Base-by-base conservation (phyloP, 2,888 invertebrate species). In the Pyrrhosoma nymphula region DNA sequence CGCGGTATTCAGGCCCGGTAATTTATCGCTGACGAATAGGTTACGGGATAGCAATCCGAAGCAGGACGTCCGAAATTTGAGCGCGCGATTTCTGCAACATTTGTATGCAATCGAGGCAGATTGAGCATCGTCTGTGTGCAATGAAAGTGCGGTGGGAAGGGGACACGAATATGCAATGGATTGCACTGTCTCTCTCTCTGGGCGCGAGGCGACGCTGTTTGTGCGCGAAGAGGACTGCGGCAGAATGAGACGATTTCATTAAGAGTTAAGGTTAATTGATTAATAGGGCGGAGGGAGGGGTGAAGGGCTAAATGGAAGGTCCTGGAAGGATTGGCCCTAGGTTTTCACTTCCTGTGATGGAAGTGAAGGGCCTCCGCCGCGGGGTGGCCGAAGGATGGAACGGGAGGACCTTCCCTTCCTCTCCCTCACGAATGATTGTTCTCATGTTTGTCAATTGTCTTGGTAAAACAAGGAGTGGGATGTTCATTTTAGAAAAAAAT, bases 21-120 rank as follows among this genome's bases (percentile, higher is more conserved):
- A 82, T 82, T 82, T 82, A 82, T 82, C 82, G 82, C 82, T 10
- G 35, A 82, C 30, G 82, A 82, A 82, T 82, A 82, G 35, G 30
- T 35, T 35, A 30, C 30, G 35, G 82, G 35, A 35, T 30, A 35
- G 16, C 82, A 35, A 82, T 82, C 82, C 82, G 18, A 35, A 18
- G 82, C 35, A 16, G 82, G 35, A 18, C 82, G 82, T 82, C 82
- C 35, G 82, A 35, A 82, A 82, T 82, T 82, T 82, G 82, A 35
- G 35, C 82, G 82, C 82, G 35, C 82, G 35, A 82, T 82, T 82
- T 82, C 82, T 82, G 82, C 82, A 82, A 82, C 82, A 82, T 82
- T 82, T 82, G 35, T 35, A 82, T 82, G 82, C 82, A 82, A 82
- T 82, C 35, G 82, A 35, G 35, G 82, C 82, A 47, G 82, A 82